A percentile compares a stretch with the other conserved stretches of the same genome.
These are phyloP conservation scores for Hystrix cristata DNA, from an alignment of 2,113 vertebrate genomes.

Conservation along the genomic window DNA sequence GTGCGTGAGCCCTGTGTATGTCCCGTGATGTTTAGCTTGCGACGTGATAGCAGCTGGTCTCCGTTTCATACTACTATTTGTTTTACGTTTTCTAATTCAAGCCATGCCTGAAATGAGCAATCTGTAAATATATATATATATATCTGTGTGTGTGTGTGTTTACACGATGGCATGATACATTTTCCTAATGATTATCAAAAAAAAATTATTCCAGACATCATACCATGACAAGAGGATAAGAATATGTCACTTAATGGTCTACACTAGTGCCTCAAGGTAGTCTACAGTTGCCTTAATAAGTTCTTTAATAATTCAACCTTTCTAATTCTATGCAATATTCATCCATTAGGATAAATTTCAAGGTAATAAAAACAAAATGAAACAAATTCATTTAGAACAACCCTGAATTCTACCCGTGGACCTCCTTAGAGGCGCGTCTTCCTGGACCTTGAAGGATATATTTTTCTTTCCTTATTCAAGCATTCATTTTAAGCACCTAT, in stretches of 20 bases:
- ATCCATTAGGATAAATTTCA: conserved; percentile 16
- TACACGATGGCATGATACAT: background rate
- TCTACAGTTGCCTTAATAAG: background rate
- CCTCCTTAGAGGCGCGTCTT: background rate
- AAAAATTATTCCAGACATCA: conserved; percentile 28
- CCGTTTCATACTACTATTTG: background rate
- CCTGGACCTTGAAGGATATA: background rate
- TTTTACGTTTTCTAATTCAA: conserved; percentile 44
- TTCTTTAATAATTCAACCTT: background rate
- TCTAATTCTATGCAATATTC: background rate
- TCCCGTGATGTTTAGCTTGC: background rate
- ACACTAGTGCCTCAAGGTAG: background rate
- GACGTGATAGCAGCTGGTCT: background rate
- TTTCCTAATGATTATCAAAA: conserved; percentile 13
- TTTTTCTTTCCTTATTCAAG: conserved; percentile 54
- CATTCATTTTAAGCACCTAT: background rate
- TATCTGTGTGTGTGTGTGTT: background rate
- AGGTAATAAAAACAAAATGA: conserved; percentile 30
- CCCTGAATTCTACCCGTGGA: conserved; percentile 20
- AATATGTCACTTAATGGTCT: background rate
- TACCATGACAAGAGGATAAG: background rate
- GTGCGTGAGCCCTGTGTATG: background rate
- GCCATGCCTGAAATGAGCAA: background rate
- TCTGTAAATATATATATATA: background rate
- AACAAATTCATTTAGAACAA: conserved; percentile 44